A percentile compares a stretch with the other conserved stretches of the same genome.
These are phyloP conservation scores for Drosophila pseudotalamancana DNA, from an alignment of 2,888 invertebrate genomes.

Conservation along the genomic window DNA sequence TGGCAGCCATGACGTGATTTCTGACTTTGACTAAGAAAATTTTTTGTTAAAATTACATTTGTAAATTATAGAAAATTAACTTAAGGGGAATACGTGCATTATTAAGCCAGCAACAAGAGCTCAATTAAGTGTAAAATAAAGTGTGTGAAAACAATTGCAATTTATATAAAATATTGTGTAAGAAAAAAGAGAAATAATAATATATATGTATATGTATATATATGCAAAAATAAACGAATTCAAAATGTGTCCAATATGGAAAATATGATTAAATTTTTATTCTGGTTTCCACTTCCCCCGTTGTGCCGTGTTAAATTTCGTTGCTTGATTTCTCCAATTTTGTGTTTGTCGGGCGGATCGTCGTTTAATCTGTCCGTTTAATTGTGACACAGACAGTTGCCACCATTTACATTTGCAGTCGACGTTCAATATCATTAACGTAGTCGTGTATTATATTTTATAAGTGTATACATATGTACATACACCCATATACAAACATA, in stretches of 20 bases:
- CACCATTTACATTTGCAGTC: constrained; percentile 48
- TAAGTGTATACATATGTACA: constrained; percentile 21
- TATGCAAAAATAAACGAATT: constrained; percentile 36
- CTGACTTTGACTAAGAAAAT: constrained; percentile 78
- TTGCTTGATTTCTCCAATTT: constrained; percentile 78
- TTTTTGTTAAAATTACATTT: constrained; percentile 76
- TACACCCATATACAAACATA: constrained; percentile 16
- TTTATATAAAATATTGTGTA: constrained; percentile 67
- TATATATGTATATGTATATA: constrained; percentile 19
- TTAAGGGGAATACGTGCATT: constrained; percentile 75
- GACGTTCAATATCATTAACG: constrained; percentile 59
- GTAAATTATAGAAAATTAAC: constrained; percentile 73
- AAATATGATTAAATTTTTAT: constrained; percentile 56
- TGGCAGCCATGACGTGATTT: constrained; percentile 85
- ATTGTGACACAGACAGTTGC: constrained; percentile 41
- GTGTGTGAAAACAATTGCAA: constrained; percentile 67
- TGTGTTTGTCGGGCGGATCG: constrained; percentile 36
- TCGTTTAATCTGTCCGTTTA: constrained; percentile 41
- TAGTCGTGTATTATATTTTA: constrained; percentile 57
- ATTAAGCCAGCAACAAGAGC: constrained; percentile 57
- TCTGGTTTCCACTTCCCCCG: constrained; percentile 56
- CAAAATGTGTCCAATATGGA: constrained; percentile 53
- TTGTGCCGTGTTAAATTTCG: constrained; percentile 38
- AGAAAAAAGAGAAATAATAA: constrained; percentile 50
- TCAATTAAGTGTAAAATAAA: constrained; percentile 67